Base-by-base conservation (phyloP, 2,888 invertebrate genomes). In the Drosophila nr. medialis region DNA sequence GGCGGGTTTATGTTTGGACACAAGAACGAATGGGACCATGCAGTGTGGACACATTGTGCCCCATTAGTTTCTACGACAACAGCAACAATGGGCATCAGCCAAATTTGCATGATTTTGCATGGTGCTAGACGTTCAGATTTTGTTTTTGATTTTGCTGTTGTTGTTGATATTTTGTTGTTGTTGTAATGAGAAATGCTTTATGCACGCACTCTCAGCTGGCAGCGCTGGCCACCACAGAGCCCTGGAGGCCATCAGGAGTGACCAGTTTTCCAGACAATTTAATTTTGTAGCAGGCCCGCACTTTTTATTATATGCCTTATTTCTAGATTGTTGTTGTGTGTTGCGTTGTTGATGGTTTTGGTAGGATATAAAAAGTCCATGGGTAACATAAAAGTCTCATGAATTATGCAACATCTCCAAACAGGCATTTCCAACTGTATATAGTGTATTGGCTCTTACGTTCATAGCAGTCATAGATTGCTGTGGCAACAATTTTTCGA, bases 181-280 rank as follows among this genome's bases (percentile, higher is more conserved):
- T 77, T 80, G 61, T 89, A 80, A 80, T 80, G 85, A 83, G 89
- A 76, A 77, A 82, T 86, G 87, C 87, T 89, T 86, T 86, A 86
- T 86, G 85, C 77, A 89, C 89, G 89, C 84, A 88, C 77, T 80
- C 72, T 77, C 86, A 60, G 51, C 65, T 67, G 63, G 32, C 65
- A 70, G 69, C 72, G 30, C 56, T 59, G 50, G 34, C 59, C 27
- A 21, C 38, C 21, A 15, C 29, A 18, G 49, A 34, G 32, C 13
- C 42, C 56, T 60, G 29, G 61, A 53, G 58, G 59, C 54, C 74
- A 74, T 65, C 54, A 53, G 36, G 50, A 70, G 64, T 79, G 89
- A 82, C 85, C 90, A 91, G 91, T 92, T 91, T 92, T 91, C 90
- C 91, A 81, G 89, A 79, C 91, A 89, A 92, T 91, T 91, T 90